A percentile compares a stretch with the other conserved stretches of the same genome.
Conservation (phyloP, 2,113 vertebrate genomes). For the Chrysochloris asiatica region DNA sequence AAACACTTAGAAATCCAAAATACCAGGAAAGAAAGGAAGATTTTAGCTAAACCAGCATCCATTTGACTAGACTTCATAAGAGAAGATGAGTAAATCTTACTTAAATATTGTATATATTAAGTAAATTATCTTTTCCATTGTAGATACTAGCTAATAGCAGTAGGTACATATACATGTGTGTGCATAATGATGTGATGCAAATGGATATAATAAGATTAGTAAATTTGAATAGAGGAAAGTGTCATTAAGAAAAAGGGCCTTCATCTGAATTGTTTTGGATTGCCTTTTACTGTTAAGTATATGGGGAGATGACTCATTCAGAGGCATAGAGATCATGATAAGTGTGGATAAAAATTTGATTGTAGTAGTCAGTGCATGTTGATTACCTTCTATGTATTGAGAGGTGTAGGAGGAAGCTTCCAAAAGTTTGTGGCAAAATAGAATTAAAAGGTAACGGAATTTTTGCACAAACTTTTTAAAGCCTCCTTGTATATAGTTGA, state of each 20-base stretch:
- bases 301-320: slow-evolving; percentile 16
- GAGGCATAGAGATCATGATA: slow-evolving; percentile 8
- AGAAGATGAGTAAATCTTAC: neutral
- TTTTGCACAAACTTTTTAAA: too few species aligned
- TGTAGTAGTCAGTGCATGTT: neutral
- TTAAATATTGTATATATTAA: neutral
- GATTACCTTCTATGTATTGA: neutral
- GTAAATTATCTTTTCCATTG: too few species aligned
- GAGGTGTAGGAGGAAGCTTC: too few species aligned
- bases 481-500: too few species aligned
- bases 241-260: slow-evolving; percentile 20
- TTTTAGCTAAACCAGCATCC: neutral
- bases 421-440: too few species aligned
- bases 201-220: neutral
- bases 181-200: neutral
- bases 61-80: slow-evolving; percentile 24
- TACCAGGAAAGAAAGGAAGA: neutral
- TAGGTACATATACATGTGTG: neutral
- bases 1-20: slow-evolving; percentile 58
- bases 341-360: slow-evolving; percentile 16
- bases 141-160: neutral
- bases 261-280: slow-evolving; percentile 28
- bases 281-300: slow-evolving; percentile 12
- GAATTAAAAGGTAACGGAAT: too few species aligned
- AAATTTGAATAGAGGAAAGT: neutral